Conservation (phyloP, 2,888 invertebrate species). For the Lysandra bellargus region DNA sequence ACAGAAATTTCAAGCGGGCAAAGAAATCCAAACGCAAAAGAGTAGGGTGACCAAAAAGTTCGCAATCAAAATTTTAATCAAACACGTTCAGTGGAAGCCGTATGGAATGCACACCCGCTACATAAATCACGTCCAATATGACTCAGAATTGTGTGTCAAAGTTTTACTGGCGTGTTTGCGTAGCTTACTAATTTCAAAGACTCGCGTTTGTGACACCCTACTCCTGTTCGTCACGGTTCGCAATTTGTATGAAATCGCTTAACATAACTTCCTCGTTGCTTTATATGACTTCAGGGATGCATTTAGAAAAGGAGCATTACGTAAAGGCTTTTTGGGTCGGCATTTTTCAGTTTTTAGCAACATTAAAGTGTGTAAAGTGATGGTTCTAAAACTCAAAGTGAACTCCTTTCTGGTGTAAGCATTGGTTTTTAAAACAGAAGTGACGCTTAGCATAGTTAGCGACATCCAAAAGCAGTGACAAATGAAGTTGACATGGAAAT, state of each 20-base stretch:
- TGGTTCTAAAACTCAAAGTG: background rate
- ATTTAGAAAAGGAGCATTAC: background rate
- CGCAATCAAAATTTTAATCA: slow-evolving; percentile 19
- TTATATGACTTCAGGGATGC: background rate
- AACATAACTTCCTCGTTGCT: slow-evolving; percentile 1
- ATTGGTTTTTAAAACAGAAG: background rate
- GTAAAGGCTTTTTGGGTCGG: background rate
- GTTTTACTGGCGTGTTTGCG: slow-evolving; percentile 23
- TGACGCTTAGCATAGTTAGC: background rate
- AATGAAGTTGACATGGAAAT: background rate
- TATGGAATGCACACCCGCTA: slow-evolving; percentile 19
- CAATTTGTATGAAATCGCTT: slow-evolving; percentile 15
- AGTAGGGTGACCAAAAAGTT: slow-evolving; percentile 22
- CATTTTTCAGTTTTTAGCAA: background rate
- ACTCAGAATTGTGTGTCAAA: slow-evolving; percentile 25
- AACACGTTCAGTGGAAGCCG: slow-evolving; percentile 21
- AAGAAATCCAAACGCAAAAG: slow-evolving; percentile 13
- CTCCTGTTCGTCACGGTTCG: slow-evolving; percentile 8
- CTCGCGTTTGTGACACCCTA: background rate
- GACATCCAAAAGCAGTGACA: background rate
- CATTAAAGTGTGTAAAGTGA: background rate
- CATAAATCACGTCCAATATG: slow-evolving; percentile 12
- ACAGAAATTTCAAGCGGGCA: background rate
- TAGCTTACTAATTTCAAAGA: slow-evolving; percentile 19
- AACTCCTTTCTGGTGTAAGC: background rate